These are phyloP conservation scores for Netelia melanura DNA, from an alignment of 2,888 invertebrate genomes.

Conservation along the genomic window DNA sequence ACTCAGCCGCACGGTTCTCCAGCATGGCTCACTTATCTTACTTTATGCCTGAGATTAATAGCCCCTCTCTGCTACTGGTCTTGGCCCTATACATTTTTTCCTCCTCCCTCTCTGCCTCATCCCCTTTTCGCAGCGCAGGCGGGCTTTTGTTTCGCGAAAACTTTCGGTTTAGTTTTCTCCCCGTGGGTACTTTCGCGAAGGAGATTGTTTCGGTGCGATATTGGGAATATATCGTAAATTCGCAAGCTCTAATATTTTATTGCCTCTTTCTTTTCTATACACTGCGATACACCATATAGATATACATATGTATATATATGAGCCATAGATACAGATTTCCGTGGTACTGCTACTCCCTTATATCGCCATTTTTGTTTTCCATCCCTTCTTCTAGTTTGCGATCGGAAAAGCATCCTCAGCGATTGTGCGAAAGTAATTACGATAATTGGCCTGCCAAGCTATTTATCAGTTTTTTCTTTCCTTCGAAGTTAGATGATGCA, in stretches of 20 bases:
- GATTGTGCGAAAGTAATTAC: constrained; percentile 33
- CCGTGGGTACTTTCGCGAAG: constrained; percentile 24
- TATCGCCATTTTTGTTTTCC: constrained; percentile 36
- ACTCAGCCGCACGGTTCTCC: constrained; percentile 64
- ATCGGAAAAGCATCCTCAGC: constrained; percentile 31
- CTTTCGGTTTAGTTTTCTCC: constrained; percentile 51
- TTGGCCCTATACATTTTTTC: constrained; percentile 51
- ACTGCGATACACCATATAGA: neutral
- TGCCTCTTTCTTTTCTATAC: constrained; percentile 28
- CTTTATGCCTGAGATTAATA: constrained; percentile 79
- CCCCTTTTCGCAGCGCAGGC: constrained; percentile 18
- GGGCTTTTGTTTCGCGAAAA: constrained; percentile 66
- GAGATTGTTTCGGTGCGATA: constrained; percentile 59
- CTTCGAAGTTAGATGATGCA: neutral
- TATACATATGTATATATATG: neutral
- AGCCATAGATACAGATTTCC: neutral
- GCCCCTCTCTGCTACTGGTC: constrained; percentile 67
- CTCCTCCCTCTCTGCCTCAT: constrained; percentile 23
- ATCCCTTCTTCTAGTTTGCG: constrained; percentile 3
- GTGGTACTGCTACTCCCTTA: neutral
- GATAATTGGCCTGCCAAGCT: constrained; percentile 35
- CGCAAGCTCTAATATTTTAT: constrained; percentile 58
- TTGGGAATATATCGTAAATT: constrained; percentile 65
- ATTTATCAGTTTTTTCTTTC: constrained; percentile 1
- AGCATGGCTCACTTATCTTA: constrained; percentile 77